phyloP scores from a whole-genome alignment of 2,113 vertebrate species.

The Halichoerus grypus region DNA sequence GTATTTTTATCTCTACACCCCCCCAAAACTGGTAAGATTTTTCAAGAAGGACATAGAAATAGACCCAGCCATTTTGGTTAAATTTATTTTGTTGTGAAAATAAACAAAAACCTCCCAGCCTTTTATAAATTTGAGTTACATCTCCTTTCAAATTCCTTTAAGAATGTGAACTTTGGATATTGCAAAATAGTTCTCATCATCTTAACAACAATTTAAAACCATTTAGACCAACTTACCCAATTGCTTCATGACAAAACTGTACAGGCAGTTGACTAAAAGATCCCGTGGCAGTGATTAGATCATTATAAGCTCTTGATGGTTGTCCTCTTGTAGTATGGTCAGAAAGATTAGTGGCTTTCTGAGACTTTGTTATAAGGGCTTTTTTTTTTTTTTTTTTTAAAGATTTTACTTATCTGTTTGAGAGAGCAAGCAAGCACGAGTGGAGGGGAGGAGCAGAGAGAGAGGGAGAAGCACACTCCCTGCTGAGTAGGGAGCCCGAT shows the following conservation, averaged over 20 bases:
- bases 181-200: background rate
- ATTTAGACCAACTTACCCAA: background rate
- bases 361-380: background rate
- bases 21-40: background rate
- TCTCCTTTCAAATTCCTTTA: slow-evolving; percentile 33
- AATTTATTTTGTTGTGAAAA: background rate
- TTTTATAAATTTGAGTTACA: slow-evolving; percentile 4
- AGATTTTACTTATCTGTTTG: background rate
- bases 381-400: background rate
- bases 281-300: background rate
- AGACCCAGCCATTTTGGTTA: background rate
- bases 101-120: background rate
- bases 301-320: background rate
- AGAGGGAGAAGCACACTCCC: background rate
- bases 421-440: background rate
- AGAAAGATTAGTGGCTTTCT: background rate
- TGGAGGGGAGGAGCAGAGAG: background rate
- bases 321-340: background rate
- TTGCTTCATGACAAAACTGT: background rate
- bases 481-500: background rate
- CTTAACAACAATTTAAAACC: background rate
- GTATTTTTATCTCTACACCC: background rate
- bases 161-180: background rate
- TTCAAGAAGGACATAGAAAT: slow-evolving; percentile 26
- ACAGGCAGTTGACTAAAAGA: background rate